These are phyloP conservation scores for Pantherophis vulpinus DNA, from an alignment of 2,797 vertebrate genomes.

Conservation along the genomic window DNA sequence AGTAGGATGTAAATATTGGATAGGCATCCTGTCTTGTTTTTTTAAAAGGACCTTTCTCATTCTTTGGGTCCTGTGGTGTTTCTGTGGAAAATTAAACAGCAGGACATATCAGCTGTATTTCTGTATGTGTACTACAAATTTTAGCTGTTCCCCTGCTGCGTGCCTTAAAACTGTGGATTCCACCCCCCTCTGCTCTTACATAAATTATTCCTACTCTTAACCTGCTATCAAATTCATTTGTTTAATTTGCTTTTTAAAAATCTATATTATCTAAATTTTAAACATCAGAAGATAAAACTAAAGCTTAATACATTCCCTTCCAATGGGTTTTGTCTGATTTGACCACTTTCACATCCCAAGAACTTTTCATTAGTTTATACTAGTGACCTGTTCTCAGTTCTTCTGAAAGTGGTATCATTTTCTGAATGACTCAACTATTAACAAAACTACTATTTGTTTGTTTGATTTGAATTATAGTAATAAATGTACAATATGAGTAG, in stretches of 20 bases:
- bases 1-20: background rate
- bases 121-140: background rate
- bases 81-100: conserved; percentile 8
- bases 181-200: background rate
- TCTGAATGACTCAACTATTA: background rate
- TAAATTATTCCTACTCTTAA: background rate
- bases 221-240: background rate
- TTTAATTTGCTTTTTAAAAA: background rate
- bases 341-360: background rate
- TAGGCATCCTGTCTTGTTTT: background rate
- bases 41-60: background rate
- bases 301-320: background rate
- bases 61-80: background rate
- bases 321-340: background rate
- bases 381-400: background rate
- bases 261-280: background rate
- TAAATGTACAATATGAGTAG: background rate
- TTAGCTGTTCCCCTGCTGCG: background rate
- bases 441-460: background rate
- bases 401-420: background rate
- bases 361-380: background rate
- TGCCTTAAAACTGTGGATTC: too few relatives aligned
- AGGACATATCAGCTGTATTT: background rate
- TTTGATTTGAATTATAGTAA: background rate
- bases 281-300: too few relatives aligned